Evolutionary conservation across 2,797 vertebrate genomes (phyloP).

Genomic region (Carduelis carduelis): DNA sequence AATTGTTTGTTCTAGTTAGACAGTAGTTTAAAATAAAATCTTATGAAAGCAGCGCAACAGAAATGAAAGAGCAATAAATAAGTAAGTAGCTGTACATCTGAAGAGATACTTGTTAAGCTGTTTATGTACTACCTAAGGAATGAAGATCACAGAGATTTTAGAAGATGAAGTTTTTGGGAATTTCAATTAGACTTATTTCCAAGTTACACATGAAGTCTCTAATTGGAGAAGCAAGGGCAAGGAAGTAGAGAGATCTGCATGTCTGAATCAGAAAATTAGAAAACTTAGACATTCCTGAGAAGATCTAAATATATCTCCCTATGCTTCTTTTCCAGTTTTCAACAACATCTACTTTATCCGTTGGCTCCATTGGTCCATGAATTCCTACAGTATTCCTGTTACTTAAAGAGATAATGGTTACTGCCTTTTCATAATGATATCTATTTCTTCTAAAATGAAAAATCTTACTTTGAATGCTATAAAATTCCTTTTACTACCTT

Average conservation of each 20-base stretch:
- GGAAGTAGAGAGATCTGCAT: background rate
- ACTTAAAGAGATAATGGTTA: background rate
- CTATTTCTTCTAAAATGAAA: background rate
- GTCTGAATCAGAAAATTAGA: background rate
- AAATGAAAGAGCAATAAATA: constrained; percentile 55
- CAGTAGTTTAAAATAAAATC: constrained; percentile 45
- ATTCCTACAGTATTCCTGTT: background rate
- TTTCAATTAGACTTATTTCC: constrained; percentile 36
- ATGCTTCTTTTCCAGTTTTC: background rate
- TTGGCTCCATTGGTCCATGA: background rate
- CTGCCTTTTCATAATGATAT: background rate
- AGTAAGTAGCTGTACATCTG: constrained; percentile 21
- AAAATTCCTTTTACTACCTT: background rate
- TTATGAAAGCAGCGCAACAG: constrained; percentile 9
- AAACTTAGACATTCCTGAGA: background rate
- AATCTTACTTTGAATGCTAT: background rate
- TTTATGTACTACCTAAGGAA: constrained; percentile 17
- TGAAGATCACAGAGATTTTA: constrained; percentile 43
- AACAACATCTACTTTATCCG: background rate
- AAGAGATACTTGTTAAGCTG: constrained; percentile 19
- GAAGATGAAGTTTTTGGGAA: constrained; percentile 23
- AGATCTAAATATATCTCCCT: background rate
- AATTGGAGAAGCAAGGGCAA: background rate
- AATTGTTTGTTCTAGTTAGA: constrained; percentile 66
- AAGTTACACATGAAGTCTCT: background rate